These are phyloP conservation scores for Rhabdophis nuchalis DNA, from an alignment of 2,797 vertebrate genomes.

Conservation along the genomic window DNA sequence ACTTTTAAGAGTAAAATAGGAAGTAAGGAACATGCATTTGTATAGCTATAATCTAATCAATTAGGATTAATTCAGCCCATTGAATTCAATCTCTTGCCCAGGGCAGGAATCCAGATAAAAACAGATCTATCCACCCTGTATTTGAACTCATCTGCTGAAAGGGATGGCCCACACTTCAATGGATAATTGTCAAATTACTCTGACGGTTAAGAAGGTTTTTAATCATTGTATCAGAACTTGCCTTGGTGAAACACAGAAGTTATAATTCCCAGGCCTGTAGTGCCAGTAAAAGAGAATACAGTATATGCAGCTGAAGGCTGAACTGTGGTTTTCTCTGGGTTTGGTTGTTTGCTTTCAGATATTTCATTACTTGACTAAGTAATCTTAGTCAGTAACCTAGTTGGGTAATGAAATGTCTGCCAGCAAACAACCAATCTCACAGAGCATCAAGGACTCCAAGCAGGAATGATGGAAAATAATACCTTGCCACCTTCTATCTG, in stretches of 20 bases:
- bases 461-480: not conserved
- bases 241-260: not conserved
- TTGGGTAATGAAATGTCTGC: not conserved
- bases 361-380: not conserved
- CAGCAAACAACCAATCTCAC: not conserved
- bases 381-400: not conserved
- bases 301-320: not conserved
- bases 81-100: not conserved
- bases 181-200: not conserved
- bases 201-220: not conserved
- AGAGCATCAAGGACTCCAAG: not conserved
- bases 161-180: not conserved
- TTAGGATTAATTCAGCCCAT: not conserved
- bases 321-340: not conserved
- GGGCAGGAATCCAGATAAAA: not conserved
- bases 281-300: not conserved
- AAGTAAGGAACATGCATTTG: conserved; percentile 8
- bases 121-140: not conserved
- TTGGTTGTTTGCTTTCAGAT: not conserved
- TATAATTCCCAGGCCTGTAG: not conserved
- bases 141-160: not conserved
- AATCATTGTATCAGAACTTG: not conserved
- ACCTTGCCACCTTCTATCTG: not conserved
- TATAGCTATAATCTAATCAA: conserved; percentile 66
- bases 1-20: not conserved